Evolutionary conservation across 64 coral and sea anemone genomes (phyloP), one percentile per base, ranked within the genome.

Genomic region (Stichodactyla helianthus): DNA sequence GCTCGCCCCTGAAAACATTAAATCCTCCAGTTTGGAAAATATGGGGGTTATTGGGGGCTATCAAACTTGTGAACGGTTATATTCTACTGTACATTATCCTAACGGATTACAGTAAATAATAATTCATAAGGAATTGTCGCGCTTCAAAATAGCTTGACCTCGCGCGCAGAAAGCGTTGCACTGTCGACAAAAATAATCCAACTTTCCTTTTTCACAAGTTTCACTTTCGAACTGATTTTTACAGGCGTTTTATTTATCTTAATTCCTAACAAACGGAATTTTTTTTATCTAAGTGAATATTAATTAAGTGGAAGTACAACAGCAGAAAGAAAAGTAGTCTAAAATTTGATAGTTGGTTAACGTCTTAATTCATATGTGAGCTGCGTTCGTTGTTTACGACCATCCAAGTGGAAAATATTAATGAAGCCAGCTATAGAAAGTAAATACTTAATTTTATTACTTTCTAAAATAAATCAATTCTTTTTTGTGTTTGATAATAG

Each of bases 401-500:
- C 6, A 54, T 11, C 52, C 50, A 81, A 81, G 78, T 81, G 78
- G 18, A 81, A 81, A 81, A 51, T 15, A 81, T 54, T 74, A 28
- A n/a, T 23, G 19, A n/a, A 8, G 68, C 68, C 9, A 51, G 10
- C 35, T 19, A 51, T 20, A 20, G 14, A 51, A 53, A 81, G 50
- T 54, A 81, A 81, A 81, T 54, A n/a, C n/a, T n/a, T n/a, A 54
- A 20, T 81, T 81, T 81, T 50, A 52, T 54, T 52, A 81, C 78
- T 23, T 81, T 81, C 11, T 4, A 51, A 81, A 81, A 81, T 81
- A 81, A 31, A 79, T 79, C n/a, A 79, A 77, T 31, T 79, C 16
- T 52, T 81, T 16, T 81, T 54, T 81, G 78, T 81, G 7, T 81
- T 74, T 74, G 26, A 74, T 74, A 26, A 74, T 74, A 23, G 68